A percentile compares a stretch with the other conserved stretches of the same genome.
Evolutionary conservation across 2,797 vertebrate genomes (phyloP).

Genomic region (Ptychobarbus kaznakovi): DNA sequence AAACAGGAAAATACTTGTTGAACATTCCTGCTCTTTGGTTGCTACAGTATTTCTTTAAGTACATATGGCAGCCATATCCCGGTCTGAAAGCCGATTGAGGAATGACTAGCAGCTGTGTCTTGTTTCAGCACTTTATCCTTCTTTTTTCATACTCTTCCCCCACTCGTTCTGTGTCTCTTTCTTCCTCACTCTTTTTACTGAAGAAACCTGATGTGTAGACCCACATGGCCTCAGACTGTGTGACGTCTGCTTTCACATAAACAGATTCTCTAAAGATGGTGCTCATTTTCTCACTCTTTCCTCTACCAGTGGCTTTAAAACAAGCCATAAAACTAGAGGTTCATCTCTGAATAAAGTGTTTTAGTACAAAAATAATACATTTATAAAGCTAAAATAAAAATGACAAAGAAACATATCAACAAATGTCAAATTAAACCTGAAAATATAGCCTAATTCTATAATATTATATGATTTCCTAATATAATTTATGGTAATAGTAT

Average conservation of each 20-base stretch:
- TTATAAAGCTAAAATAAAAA: not conserved
- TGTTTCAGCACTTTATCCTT: constrained; percentile 26
- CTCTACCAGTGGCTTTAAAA: constrained; percentile 59
- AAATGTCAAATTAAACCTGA: not conserved
- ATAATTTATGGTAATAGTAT: not conserved
- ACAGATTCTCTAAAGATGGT: constrained; percentile 50
- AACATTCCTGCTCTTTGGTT: constrained; percentile 5
- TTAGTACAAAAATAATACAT: not conserved
- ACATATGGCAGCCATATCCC: constrained; percentile 38
- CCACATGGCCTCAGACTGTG: constrained; percentile 70
- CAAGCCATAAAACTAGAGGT: constrained; percentile 62
- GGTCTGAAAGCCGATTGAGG: constrained; percentile 11
- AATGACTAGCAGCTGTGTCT: constrained; percentile 39
- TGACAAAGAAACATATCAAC: not conserved
- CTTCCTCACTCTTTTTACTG: not conserved
- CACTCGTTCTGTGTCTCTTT: not conserved
- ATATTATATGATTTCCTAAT: not conserved
- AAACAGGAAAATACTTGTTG: not conserved
- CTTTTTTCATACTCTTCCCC: not conserved
- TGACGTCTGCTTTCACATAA: constrained; percentile 55
- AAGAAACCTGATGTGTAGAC: constrained; percentile 10
- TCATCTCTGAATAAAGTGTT: not conserved
- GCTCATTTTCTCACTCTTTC: constrained; percentile 62
- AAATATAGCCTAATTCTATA: not conserved
- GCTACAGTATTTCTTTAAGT: not conserved